Base-by-base conservation (phyloP, 2,888 invertebrate genomes). In the Philonicus albiceps region DNA sequence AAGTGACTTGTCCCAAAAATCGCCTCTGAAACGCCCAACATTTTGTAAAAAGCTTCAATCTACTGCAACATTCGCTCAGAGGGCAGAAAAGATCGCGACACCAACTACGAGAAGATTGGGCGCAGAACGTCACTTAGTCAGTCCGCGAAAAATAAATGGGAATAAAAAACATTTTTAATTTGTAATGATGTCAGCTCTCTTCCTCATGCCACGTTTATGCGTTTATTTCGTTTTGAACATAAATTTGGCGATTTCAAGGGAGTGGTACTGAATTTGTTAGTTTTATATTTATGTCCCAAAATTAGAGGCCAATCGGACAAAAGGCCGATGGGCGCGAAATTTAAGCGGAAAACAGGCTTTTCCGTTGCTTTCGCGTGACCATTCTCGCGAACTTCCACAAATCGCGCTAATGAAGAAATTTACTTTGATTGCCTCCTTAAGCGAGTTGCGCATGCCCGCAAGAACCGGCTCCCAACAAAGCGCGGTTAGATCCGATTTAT, bases 401-500 rank as follows among this genome's bases (percentile, higher is more conserved):
- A 64, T 22, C 64, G 64, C 27, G 64, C 64, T 64, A 64, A 64
- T 64, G 64, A 64, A 64, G 64, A 64, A 64, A 64, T 64, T 64
- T 22, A 13, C 11, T 64, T 64, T 64, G 64, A 64, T 64, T 64
- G 64, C 27, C 27, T 64, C 64, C 64, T 22, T 64, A 64, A 64
- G 64, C 27, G 27, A 64, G 7, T 13, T 19, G 64, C 64, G 64
- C 64, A 64, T 64, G 64, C 64, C 27, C 22, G 64, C 19, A 8
- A 64, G 34, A 78, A 78, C 78, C 78, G 78, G 78, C 49, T 78
- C 49, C 27, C 49, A 19, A 78, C 49, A 78, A 49, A 43, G 30
- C 11, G 49, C 49, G 22, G 78, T 27, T 30, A 22, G 40, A 78
- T 78, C 43, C 13, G n/a, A 78, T 43, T 78, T 78, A 49, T 76